phyloP scores from a whole-genome alignment of 1,140 invertebrate genomes.

The Microvelia longipes region DNA sequence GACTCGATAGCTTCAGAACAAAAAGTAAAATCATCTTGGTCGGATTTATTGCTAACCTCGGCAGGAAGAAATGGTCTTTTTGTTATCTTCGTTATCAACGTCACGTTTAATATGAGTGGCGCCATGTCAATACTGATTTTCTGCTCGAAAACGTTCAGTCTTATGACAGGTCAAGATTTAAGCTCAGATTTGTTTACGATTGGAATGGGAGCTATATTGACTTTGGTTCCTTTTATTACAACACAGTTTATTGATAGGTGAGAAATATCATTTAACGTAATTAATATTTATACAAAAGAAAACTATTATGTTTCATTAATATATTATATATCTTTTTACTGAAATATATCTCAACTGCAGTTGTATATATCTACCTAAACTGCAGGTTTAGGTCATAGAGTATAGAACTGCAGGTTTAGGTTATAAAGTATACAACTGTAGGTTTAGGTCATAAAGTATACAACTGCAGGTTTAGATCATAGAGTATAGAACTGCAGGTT shows the following conservation, averaged over 20 bases:
- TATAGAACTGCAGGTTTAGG: no score
- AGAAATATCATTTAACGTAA: no score
- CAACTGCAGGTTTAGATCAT: no score
- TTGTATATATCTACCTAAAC: no score
- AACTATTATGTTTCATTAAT: no score
- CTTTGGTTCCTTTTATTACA: neutral
- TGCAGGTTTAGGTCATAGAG: no score
- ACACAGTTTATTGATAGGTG: neutral
- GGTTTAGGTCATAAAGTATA: no score
- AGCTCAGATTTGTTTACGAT: neutral
- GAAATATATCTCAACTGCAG: no score
- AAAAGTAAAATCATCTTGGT: conserved; percentile 9
- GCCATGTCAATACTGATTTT: neutral
- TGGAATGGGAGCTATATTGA: neutral
- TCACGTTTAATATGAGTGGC: conserved; percentile 1
- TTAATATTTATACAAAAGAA: no score
- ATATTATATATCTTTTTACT: no score
- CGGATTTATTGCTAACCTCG: conserved; percentile 14
- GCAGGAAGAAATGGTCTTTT: conserved; percentile 10
- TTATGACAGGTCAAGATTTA: neutral
- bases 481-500: no score
- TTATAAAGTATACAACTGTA: no score
- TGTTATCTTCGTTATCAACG: neutral
- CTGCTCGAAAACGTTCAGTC: neutral
- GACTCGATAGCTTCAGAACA: neutral